phyloP scores from a whole-genome alignment of 2,888 invertebrate genomes.

The Acanthoscelides obtectus region DNA sequence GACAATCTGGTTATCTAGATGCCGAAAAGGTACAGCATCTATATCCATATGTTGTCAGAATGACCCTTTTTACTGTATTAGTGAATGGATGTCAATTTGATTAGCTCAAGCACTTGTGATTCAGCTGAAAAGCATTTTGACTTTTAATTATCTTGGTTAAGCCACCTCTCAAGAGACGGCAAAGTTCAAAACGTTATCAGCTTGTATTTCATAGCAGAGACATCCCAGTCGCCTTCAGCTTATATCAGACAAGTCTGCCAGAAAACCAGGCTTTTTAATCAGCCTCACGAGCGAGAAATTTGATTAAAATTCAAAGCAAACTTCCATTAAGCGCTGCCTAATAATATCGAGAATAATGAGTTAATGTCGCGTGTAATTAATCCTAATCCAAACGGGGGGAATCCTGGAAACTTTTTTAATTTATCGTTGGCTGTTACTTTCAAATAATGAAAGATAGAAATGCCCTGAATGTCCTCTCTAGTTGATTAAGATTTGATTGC shows the following conservation, averaged over 20 bases:
- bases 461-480: neutral
- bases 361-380: neutral
- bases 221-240: neutral
- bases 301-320: neutral
- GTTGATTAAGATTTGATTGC: neutral
- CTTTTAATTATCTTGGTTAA: no score
- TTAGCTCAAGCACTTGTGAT: no score
- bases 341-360: neutral
- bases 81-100: no score
- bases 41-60: no score
- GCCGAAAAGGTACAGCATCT: no score
- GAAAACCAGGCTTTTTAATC: neutral
- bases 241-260: neutral
- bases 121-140: no score
- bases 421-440: neutral
- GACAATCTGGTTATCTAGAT: no score
- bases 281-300: neutral
- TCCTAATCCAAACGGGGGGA: neutral
- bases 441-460: neutral
- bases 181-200: neutral
- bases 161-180: neutral
- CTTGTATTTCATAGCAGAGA: neutral
- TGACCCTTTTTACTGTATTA: no score
- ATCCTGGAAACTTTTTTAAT: neutral
- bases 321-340: neutral